Conservation (phyloP, 2,113 vertebrate species). For the Anser brachyrhynchus region DNA sequence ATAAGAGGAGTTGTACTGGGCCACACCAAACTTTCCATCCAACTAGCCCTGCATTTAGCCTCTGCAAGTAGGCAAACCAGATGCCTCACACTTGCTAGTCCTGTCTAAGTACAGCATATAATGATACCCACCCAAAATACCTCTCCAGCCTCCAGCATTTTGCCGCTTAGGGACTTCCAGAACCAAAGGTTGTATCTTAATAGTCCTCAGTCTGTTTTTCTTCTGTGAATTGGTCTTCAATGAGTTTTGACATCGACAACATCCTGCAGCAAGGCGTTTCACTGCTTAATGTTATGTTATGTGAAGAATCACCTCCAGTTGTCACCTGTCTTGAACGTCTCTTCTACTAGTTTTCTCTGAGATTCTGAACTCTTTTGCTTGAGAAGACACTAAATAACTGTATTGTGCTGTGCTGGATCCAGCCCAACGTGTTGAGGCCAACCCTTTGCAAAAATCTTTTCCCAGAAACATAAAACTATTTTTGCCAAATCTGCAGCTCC, state of each 20-base stretch:
- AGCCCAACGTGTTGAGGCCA: neutral
- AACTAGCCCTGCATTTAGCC: neutral
- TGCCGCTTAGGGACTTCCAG: neutral
- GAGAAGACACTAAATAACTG: neutral
- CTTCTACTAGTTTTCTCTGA: neutral
- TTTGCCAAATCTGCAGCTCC: neutral
- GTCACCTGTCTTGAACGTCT: neutral
- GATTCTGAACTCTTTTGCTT: neutral
- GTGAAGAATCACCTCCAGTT: neutral
- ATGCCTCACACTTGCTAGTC: neutral
- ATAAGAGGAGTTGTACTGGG: neutral
- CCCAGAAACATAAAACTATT: neutral
- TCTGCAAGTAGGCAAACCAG: neutral
- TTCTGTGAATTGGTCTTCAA: neutral
- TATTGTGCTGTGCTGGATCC: neutral
- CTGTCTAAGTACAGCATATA: neutral
- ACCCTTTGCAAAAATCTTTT: neutral
- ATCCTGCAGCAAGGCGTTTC: neutral
- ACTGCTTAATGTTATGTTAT: neutral
- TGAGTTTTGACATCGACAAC: neutral
- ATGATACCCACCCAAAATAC: neutral
- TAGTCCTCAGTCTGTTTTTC: neutral
- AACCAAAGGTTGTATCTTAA: neutral
- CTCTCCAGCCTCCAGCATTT: neutral
- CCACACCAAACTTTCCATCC: neutral